Evolutionary conservation across 1,140 invertebrate species (phyloP).

Genomic region (Theocolax elegans): DNA sequence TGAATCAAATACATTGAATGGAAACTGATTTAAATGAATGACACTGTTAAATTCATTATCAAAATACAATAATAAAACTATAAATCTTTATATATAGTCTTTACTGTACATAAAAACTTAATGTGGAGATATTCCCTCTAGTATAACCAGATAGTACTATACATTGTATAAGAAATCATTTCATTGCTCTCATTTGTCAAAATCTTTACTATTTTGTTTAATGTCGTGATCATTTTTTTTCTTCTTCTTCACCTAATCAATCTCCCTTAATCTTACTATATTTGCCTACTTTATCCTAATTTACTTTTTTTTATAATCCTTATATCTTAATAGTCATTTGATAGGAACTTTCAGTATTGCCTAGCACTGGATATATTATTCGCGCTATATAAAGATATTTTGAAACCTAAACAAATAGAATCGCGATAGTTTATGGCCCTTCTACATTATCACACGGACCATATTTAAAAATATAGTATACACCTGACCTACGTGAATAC

Average conservation of each 20-base stretch:
- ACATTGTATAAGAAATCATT: slow-evolving; percentile 43
- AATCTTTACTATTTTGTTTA: slow-evolving; percentile 33
- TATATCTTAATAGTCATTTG: slow-evolving; percentile 64
- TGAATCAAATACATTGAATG: slow-evolving; percentile 53
- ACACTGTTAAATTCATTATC: slow-evolving; percentile 52
- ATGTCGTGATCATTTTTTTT: slow-evolving; percentile 39
- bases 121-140: slow-evolving; percentile 36
- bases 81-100: slow-evolving; percentile 58
- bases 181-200: slow-evolving; percentile 32
- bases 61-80: slow-evolving; percentile 57
- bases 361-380: slow-evolving; percentile 65
- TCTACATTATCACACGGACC: slow-evolving; percentile 66
- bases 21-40: slow-evolving; percentile 49
- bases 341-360: slow-evolving; percentile 69
- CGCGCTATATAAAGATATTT: slow-evolving; percentile 53
- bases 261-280: slow-evolving; percentile 34
- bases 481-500: slow-evolving; percentile 47
- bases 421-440: slow-evolving; percentile 56
- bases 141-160: slow-evolving; percentile 39
- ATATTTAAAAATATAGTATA: slow-evolving; percentile 49
- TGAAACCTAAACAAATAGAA: slow-evolving; percentile 45
- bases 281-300: slow-evolving; percentile 32
- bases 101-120: slow-evolving; percentile 60
- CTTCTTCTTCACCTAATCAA: slow-evolving; percentile 32
- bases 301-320: slow-evolving; percentile 47